Conservation (phyloP, 1,140 invertebrate species). For the Neodiprion virginianus region DNA sequence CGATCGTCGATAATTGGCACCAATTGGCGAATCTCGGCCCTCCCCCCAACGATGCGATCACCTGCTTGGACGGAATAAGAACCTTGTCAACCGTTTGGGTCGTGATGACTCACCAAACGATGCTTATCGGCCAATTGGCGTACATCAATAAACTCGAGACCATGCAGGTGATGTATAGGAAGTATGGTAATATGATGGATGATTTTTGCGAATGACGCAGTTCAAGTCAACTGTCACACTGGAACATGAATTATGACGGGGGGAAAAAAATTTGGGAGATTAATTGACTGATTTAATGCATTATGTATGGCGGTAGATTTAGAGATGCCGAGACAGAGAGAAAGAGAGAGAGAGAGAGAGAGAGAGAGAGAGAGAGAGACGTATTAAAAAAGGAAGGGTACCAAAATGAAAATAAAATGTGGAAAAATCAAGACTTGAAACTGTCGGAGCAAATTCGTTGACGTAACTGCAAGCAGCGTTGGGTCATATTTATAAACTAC, state of each 20-base stretch:
- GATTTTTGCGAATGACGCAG: neutral
- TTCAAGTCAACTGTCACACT: no score
- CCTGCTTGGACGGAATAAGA: slow-evolving; percentile 17
- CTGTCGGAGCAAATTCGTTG: no score
- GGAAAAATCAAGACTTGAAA: neutral
- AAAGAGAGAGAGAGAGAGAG: neutral
- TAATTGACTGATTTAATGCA: no score
- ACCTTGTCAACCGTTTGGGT: slow-evolving; percentile 17
- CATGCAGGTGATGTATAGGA: slow-evolving; percentile 4
- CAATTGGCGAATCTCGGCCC: slow-evolving; percentile 7
- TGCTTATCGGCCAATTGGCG: slow-evolving; percentile 16
- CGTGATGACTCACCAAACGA: slow-evolving; percentile 22
- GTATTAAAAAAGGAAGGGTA: neutral
- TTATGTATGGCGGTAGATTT: no score
- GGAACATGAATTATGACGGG: no score
- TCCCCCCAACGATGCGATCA: slow-evolving; percentile 11
- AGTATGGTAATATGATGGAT: neutral
- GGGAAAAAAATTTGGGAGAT: no score
- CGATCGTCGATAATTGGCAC: slow-evolving; percentile 18
- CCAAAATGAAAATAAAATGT: neutral
- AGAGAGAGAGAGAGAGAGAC: neutral
- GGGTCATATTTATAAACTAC: no score
- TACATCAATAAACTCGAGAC: slow-evolving; percentile 17
- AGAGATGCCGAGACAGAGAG: neutral
- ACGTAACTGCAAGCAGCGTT: no score